Conservation (phyloP, 2,888 invertebrate species). For the Scrobipalpa costella region DNA sequence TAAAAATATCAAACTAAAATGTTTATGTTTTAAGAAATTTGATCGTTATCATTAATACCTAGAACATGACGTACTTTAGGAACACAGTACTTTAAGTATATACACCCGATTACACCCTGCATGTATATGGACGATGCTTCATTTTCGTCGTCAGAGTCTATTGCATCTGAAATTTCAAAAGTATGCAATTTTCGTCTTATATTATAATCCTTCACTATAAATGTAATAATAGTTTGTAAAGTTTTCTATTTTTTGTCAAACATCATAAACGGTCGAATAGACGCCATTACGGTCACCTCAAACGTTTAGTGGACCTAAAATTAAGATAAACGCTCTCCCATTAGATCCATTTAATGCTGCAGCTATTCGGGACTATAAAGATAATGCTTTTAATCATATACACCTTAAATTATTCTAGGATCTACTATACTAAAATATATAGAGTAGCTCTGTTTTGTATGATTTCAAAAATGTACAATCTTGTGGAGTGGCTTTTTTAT, state of each 20-base stretch:
- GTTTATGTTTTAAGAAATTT: too few species aligned
- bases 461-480: neutral
- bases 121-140: too few species aligned
- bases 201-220: neutral
- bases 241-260: conserved; percentile 44
- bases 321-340: conserved; percentile 75
- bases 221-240: neutral
- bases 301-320: conserved; percentile 72
- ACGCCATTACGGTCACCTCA: conserved; percentile 61
- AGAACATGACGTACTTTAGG: too few species aligned
- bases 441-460: conserved; percentile 28
- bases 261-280: conserved; percentile 40
- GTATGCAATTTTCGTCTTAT: neutral
- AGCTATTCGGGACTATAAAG: conserved; percentile 73
- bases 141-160: too few species aligned
- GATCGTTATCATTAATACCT: too few species aligned
- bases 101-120: too few species aligned
- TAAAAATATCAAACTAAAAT: too few species aligned
- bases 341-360: conserved; percentile 73
- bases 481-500: too few species aligned
- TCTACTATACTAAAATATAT: conserved; percentile 44
- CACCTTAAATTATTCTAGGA: conserved; percentile 51
- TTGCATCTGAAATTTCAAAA: neutral
- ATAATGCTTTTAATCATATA: conserved; percentile 74
- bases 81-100: too few species aligned